Percentiles rank a stretch among this genome's conserved stretches.
Conservation (phyloP, 2,113 vertebrate genomes). For the Polypterus bichir region DNA sequence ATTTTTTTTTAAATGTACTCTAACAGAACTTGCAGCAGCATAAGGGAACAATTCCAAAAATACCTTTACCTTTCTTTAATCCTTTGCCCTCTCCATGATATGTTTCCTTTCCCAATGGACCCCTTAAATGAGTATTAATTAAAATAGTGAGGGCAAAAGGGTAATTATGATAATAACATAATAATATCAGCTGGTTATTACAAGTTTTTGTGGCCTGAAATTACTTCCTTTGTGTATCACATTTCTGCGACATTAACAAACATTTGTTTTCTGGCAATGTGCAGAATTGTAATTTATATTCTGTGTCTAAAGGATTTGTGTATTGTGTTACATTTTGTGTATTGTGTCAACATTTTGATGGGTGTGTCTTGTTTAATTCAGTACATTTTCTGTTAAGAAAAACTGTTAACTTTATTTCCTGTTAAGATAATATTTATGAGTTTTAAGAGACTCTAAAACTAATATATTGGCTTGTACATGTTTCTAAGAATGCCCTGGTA, state of each 20-base stretch:
- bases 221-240: slow-evolving; percentile 49
- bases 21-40: slow-evolving; percentile 28
- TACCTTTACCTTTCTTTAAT: slow-evolving; percentile 42
- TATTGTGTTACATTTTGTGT: too few species aligned
- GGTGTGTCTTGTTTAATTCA: too few species aligned
- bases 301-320: too few species aligned
- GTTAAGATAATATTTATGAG: too few species aligned
- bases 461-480: too few species aligned
- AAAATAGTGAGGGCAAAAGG: slow-evolving; percentile 54
- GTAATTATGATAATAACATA: slow-evolving; percentile 65
- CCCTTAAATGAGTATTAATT: slow-evolving; percentile 53
- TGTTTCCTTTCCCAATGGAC: slow-evolving; percentile 28
- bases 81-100: slow-evolving; percentile 27
- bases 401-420: too few species aligned
- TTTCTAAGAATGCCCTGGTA: slow-evolving; percentile 14
- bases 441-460: too few species aligned
- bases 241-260: slow-evolving; percentile 47
- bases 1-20: slow-evolving; percentile 10
- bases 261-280: slow-evolving; percentile 37
- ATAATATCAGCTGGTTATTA: slow-evolving; percentile 54
- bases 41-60: slow-evolving; percentile 52
- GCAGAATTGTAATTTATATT: slow-evolving; percentile 28
- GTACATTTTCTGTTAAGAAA: too few species aligned
- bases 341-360: too few species aligned
- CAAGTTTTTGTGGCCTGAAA: slow-evolving; percentile 48